A percentile compares a stretch with the other conserved stretches of the same genome.
These are phyloP conservation scores for Drosophila niveifrons DNA, from an alignment of 2,888 invertebrate genomes.

Conservation along the genomic window DNA sequence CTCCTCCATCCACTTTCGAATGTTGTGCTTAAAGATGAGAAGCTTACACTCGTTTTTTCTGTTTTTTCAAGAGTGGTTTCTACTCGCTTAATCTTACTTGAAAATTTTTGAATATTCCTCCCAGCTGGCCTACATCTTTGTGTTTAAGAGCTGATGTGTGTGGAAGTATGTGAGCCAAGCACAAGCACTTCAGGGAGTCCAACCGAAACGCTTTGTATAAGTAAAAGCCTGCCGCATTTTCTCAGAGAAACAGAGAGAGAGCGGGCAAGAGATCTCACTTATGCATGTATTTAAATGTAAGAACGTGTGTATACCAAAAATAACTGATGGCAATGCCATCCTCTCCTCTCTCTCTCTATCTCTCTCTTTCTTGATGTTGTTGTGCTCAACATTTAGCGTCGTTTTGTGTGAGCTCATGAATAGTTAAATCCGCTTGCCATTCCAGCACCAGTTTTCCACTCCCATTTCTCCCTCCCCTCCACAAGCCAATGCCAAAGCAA, in stretches of 20 bases:
- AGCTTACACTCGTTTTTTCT: slow-evolving; percentile 8
- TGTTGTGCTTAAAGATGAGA: slow-evolving; percentile 11
- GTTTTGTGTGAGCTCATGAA: slow-evolving; percentile 70
- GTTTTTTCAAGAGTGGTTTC: not conserved
- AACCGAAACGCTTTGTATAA: slow-evolving; percentile 37
- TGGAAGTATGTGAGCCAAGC: slow-evolving; percentile 2
- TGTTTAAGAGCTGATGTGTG: not conserved
- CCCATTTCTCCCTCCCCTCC: slow-evolving; percentile 2
- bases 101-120: slow-evolving; percentile 19
- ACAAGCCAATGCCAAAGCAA: not conserved
- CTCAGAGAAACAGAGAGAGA: slow-evolving; percentile 36
- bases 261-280: slow-evolving; percentile 49
- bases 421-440: slow-evolving; percentile 73
- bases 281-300: slow-evolving; percentile 58
- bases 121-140: slow-evolving; percentile 8
- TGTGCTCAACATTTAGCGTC: slow-evolving; percentile 50
- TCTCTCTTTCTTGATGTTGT: slow-evolving; percentile 2
- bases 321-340: slow-evolving; percentile 22
- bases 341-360: not conserved
- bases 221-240: slow-evolving; percentile 49
- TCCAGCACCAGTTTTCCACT: slow-evolving; percentile 19
- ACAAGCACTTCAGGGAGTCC: slow-evolving; percentile 21
- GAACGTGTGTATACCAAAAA: slow-evolving; percentile 18
- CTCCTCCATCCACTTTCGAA: no score
- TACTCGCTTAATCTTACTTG: slow-evolving; percentile 6